Evolutionary conservation across 2,888 invertebrate species (phyloP).

Genomic region (Lysandra coridon): DNA sequence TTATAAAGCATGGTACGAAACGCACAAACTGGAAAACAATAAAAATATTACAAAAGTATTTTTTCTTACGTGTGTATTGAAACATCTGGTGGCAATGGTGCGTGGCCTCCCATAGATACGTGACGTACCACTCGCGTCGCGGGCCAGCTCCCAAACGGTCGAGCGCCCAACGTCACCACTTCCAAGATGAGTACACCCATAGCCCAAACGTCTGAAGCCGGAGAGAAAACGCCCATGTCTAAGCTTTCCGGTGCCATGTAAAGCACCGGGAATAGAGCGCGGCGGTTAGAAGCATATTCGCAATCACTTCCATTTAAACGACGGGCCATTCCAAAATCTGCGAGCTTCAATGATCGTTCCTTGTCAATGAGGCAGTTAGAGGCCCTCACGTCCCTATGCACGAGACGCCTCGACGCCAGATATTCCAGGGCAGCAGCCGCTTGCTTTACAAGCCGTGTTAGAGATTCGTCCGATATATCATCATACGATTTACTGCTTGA

Average conservation of each 20-base stretch:
- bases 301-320: slow-evolving; percentile 88
- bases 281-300: slow-evolving; percentile 87
- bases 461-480: slow-evolving; percentile 51
- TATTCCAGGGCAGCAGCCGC: slow-evolving; percentile 88
- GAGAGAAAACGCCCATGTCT: slow-evolving; percentile 87
- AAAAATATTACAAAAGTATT: no score
- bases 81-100: slow-evolving; percentile 82
- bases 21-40: no score
- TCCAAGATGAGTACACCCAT: slow-evolving; percentile 91
- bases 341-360: slow-evolving; percentile 85
- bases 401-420: slow-evolving; percentile 87
- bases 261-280: slow-evolving; percentile 90
- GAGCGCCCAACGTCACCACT: slow-evolving; percentile 92
- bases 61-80: slow-evolving; percentile 49
- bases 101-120: slow-evolving; percentile 83
- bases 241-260: slow-evolving; percentile 97
- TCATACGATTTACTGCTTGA: slow-evolving; percentile 81
- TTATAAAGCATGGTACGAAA: no score
- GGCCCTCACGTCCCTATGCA: slow-evolving; percentile 91
- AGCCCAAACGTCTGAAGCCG: slow-evolving; percentile 93
- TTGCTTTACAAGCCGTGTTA: slow-evolving; percentile 52
- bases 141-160: slow-evolving; percentile 89
- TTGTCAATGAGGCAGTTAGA: slow-evolving; percentile 89
- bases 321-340: slow-evolving; percentile 86
- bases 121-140: slow-evolving; percentile 82